Percentiles rank a stretch among this genome's conserved stretches.
Conservation (phyloP, 1,140 invertebrate species). For the Antheraea pernyi region DNA sequence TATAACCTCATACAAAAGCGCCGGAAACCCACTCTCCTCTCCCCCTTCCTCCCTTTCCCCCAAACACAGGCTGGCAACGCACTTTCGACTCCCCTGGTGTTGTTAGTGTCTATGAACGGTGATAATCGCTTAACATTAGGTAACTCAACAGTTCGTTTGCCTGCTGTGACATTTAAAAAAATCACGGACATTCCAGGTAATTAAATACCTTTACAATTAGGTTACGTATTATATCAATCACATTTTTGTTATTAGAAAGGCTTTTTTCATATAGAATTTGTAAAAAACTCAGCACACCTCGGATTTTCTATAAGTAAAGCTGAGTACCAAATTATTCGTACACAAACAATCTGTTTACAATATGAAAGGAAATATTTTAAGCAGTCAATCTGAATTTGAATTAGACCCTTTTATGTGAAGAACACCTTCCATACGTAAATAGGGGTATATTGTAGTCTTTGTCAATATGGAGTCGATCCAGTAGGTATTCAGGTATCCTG, state of each 20-base stretch:
- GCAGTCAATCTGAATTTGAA: conserved; percentile 44
- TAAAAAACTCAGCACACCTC: not conserved
- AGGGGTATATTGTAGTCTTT: conserved; percentile 49
- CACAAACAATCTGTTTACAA: conserved; percentile 19
- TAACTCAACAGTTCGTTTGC: no score
- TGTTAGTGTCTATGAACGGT: no score
- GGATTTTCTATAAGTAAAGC: conserved; percentile 5
- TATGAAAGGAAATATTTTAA: conserved; percentile 36
- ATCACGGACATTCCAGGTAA: no score
- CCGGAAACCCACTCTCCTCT: no score
- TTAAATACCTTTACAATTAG: no score
- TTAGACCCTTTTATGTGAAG: conserved; percentile 33
- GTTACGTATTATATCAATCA: no score
- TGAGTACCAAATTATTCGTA: conserved; percentile 11
- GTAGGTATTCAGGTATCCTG: conserved; percentile 48
- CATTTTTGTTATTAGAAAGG: not conserved
- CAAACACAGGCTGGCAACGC: no score
- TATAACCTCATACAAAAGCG: no score
- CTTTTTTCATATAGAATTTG: not conserved
- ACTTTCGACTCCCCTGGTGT: no score
- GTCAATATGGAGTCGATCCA: conserved; percentile 51
- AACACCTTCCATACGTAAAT: conserved; percentile 34
- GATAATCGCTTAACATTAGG: no score
- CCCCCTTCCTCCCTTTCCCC: no score
- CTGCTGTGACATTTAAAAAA: no score